These are phyloP conservation scores for Leptoteleia sp. DNA, from an alignment of 1,140 invertebrate species.

Conservation along the genomic window DNA sequence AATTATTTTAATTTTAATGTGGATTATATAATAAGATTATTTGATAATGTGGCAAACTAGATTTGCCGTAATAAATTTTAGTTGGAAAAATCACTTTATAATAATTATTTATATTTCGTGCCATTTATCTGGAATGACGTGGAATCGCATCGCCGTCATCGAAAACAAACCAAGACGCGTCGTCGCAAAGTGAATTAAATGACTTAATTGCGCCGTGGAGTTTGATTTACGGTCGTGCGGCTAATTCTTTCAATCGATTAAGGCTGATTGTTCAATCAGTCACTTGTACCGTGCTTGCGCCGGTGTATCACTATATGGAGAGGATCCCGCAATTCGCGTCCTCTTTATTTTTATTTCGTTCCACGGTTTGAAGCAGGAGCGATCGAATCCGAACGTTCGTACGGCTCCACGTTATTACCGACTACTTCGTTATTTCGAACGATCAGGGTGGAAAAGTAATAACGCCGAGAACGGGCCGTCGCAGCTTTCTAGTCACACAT, in stretches of 20 bases:
- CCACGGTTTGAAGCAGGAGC: slow-evolving; percentile 44
- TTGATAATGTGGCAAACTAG: no score
- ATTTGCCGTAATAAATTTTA: no score
- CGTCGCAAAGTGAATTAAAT: slow-evolving; percentile 32
- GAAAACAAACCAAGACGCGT: slow-evolving; percentile 27
- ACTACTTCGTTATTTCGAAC: slow-evolving; percentile 67
- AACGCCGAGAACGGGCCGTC: slow-evolving; percentile 39
- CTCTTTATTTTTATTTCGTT: slow-evolving; percentile 52
- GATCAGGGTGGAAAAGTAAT: slow-evolving; percentile 62
- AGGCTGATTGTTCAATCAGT: slow-evolving; percentile 55
- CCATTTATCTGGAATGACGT: no score
- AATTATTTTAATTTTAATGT: no score
- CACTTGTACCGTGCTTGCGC: slow-evolving; percentile 16
- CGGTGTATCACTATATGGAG: slow-evolving; percentile 16
- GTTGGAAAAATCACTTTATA: no score
- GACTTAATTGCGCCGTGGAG: slow-evolving; percentile 55
- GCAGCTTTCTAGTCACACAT: slow-evolving; percentile 29
- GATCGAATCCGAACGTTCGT: slow-evolving; percentile 44
- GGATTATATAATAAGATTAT: no score
- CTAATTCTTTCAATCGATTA: slow-evolving; percentile 61
- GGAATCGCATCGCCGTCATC: background rate
- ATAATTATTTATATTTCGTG: no score
- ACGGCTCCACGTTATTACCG: slow-evolving; percentile 48
- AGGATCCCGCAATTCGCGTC: slow-evolving; percentile 29
- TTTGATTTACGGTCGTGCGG: slow-evolving; percentile 54